Conservation (phyloP, 2,888 invertebrate species). For the Pristionchus arcanus region DNA sequence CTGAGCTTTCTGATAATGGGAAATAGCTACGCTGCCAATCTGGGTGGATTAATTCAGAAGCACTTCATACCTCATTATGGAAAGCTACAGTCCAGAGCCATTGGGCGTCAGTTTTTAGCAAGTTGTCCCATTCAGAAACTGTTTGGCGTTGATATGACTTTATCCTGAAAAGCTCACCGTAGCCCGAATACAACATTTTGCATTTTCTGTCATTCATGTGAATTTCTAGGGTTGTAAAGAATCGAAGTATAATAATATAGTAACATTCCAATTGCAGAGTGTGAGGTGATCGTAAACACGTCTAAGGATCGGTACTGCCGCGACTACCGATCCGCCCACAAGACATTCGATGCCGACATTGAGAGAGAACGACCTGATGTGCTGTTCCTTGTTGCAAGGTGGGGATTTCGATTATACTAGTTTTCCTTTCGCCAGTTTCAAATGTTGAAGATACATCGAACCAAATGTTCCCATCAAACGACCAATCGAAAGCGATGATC, state of each 20-base stretch:
- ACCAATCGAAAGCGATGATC: background rate
- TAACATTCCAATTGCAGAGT: no score
- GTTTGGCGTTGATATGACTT: background rate
- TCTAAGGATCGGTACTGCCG: background rate
- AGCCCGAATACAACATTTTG: background rate
- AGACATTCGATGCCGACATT: constrained; percentile 10
- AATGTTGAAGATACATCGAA: background rate
- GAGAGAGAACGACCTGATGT: background rate
- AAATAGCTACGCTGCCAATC: constrained; percentile 25
- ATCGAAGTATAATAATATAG: no score
- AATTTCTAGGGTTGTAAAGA: no score
- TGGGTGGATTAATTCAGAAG: background rate
- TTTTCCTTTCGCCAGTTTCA: no score
- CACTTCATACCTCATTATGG: background rate
- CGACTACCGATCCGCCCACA: background rate
- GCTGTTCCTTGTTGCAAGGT: background rate
- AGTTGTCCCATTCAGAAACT: background rate
- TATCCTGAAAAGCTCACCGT: background rate
- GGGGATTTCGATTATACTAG: background rate
- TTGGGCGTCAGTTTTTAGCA: background rate
- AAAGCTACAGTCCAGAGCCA: constrained; percentile 12
- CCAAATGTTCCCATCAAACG: background rate
- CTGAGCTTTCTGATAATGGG: constrained; percentile 4
- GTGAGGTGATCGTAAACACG: background rate
- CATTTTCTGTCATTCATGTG: no score